Evolutionary conservation across 2,888 invertebrate species (phyloP).

Genomic region (Heteropelma amictum): DNA sequence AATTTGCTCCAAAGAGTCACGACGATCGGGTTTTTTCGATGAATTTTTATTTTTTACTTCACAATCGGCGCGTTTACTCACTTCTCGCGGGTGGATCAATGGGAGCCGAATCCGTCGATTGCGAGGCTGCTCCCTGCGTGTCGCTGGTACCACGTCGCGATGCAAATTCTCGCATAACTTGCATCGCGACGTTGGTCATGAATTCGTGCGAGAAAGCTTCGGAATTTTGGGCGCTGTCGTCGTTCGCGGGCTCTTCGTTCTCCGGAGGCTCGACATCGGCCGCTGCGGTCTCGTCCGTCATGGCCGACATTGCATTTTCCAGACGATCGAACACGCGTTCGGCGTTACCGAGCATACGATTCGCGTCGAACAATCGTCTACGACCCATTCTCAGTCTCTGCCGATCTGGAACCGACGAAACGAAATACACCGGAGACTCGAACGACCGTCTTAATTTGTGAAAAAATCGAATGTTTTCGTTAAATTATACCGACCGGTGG

Average conservation of each 20-base stretch:
- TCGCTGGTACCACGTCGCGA: background rate
- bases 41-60: no score
- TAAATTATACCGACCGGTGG: constrained; percentile 61
- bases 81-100: no score
- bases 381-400: constrained; percentile 79
- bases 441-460: background rate
- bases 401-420: constrained; percentile 70
- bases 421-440: background rate
- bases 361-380: constrained; percentile 79
- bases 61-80: no score
- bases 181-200: background rate
- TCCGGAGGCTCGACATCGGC: constrained; percentile 18
- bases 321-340: constrained; percentile 77
- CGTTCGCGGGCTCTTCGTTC: constrained; percentile 27
- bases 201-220: background rate
- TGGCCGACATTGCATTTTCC: constrained; percentile 73
- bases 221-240: background rate
- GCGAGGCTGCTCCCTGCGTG: constrained; percentile 6
- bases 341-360: constrained; percentile 79
- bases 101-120: no score
- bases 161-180: constrained; percentile 1
- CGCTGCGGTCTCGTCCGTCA: constrained; percentile 62
- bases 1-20: no score
- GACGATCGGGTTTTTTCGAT: no score
- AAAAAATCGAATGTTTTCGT: background rate